Base-by-base conservation (phyloP, 2,888 invertebrate genomes). In the Coelinius sp. region DNA sequence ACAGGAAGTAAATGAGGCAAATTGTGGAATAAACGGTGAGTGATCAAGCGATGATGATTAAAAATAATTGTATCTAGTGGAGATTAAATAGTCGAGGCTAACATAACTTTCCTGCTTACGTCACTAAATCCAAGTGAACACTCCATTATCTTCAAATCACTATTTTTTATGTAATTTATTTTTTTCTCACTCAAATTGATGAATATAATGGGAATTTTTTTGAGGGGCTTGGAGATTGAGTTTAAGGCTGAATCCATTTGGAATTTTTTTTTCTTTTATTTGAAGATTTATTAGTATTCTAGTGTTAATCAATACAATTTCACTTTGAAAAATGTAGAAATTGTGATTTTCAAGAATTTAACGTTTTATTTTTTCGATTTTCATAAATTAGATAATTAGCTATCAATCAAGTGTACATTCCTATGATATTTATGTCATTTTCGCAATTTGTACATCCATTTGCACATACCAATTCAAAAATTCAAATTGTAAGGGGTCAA, bases 41-140 rank as follows among this genome's bases (percentile, higher is more conserved):
- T 12, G 7, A 52, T 22, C 52, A 20, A 52, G 1, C 24, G 24
- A 52, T 52, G 22, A 52, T 52, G 6, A 52, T 44, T 17, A 5
- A 22, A 52, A 22, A 52, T 52, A 52, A 52, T 52, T 52, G 52
- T 52, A 52, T 52, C 52, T 52, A 35, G 35, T 35, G 5, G 14
- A 22, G 53, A 25, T 53, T 53, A 22, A 53, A 53, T 53, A 27
- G 27, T 24, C 53, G 53, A 53, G 53, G 53, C 53, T 53, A 53
- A 53, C 24, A 52, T 25, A 53, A 53, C 27, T 53, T 53, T 53
- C 53, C 53, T 27, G 53, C 25, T 25, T 27, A 53, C 53, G n/a
- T 52, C 52, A 52, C 24, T 3, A 52, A 12, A 35, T 10, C 52
- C 24, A 52, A 22, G 12, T 20, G 52, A 52, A 22, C 52, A 52